Evolutionary conservation across 2,113 vertebrate genomes (phyloP), one percentile per base, ranked within the genome.

Genomic region (Pterocles burchelli): DNA sequence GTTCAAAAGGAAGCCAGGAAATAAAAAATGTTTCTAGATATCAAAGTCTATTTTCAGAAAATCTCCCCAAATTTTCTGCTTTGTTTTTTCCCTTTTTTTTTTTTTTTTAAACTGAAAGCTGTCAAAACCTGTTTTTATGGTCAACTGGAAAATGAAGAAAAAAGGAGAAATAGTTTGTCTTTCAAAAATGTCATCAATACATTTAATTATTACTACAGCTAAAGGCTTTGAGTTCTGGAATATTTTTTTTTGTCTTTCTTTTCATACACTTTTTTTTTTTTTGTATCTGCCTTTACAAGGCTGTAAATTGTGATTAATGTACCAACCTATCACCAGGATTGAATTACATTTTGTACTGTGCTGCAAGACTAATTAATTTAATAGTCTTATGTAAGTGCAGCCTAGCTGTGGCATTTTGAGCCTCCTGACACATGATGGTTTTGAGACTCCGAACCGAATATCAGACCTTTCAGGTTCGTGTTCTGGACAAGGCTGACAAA

Each of bases 241-340:
- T 77, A 90, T 57, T 89, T 94, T 89, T 89, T 10, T 80, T 67
- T 68, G 68, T 16, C 13, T 68, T 91, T 41, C 7, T 57, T 89
- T 79, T 52, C 82, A 17, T 68, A 28, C 45, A 19, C 6, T 66
- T 61, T 13, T 70, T 48, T 6, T 18, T 25, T 13, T 78, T 59
- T 71, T 36, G 6, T 74, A 29, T 93, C 59, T 94, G 68, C 83
- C n/a, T 90, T 93, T 87, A 92, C 72, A 91, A 84, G 63, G 68
- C 83, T 93, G 57, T 92, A 95, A 95, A 96, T 93, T 94, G 52
- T 84, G 83, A 90, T 96, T 90, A 92, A 95, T 94, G 76, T 89
- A 54, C 73, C 74, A 82, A 18, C 70, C 79, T 84, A 93, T 96
- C 85, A 92, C 45, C 83, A 86, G 83, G 68, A 72, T 74, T 93